Evolutionary conservation across 2,888 invertebrate species (phyloP), one percentile per base, ranked within the genome.

Genomic region (Drosophila birchii): DNA sequence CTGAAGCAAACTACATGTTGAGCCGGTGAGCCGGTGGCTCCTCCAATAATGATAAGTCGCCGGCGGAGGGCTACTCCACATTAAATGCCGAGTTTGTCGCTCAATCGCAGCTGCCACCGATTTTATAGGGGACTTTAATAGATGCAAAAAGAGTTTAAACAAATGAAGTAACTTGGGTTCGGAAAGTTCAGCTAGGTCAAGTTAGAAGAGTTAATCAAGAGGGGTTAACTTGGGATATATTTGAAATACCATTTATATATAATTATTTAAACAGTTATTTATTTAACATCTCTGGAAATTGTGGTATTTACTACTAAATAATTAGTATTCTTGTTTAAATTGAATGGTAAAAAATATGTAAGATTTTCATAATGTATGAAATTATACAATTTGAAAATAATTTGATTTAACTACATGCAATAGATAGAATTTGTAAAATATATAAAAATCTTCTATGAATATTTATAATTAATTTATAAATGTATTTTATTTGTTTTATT

Each of bases 21-120:
- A 59, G 44, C 23, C 23, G 23, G 8, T 39, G 58, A 59, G 60
- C 60, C 60, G 51, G 57, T 64, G 57, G 45, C 49, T 62, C 39
- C 38, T 54, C 60, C 62, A 57, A 53, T 58, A 58, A 71, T 63
- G 54, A 72, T 73, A 72, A 73, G 73, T 59, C 44, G 63, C 43
- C 39, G 58, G n/a, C 47, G 39, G 59, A 47, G 11, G 58, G 49
- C 51, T 16, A 49, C 56, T 45, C 45, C 67, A 41, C 68, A 56
- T 57, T 66, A 51, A 68, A 66, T 66, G 51, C 49, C 51, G 67
- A 43, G 56, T 66, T 68, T 68, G 67, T 68, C 69, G 55, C 59
- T 69, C 39, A 9, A 29, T 44, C 38, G 68, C 69, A 68, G 70
- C 70, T 57, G 70, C 68, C 51, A 38, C 44, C 41, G 29, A 45